Conservation (phyloP, 2,888 invertebrate species). For the Plebejus anna region DNA sequence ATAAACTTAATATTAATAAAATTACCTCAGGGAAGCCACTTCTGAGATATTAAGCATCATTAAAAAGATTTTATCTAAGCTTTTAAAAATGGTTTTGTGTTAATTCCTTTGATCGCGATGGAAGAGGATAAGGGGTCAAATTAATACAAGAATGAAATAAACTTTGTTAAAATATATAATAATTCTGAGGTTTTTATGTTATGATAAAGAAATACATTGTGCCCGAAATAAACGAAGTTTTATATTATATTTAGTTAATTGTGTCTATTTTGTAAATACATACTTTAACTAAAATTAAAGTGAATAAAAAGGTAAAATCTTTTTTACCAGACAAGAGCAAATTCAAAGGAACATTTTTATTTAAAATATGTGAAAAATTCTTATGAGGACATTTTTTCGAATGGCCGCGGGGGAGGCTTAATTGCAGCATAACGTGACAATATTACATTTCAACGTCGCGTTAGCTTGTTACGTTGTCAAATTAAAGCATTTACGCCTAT, state of each 20-base stretch:
- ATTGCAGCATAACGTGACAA: conserved; percentile 11
- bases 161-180: not conserved
- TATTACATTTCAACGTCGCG: conserved; percentile 15
- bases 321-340: not conserved
- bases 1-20: conserved; percentile 8
- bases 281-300: not conserved
- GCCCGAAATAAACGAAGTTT: too few species aligned
- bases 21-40: not conserved
- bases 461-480: not conserved
- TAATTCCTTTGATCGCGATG: conserved; percentile 12
- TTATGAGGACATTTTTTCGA: conserved; percentile 8
- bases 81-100: not conserved
- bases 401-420: conserved; percentile 12
- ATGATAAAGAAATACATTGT: too few species aligned
- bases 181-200: not conserved
- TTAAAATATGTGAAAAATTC: conserved; percentile 19
- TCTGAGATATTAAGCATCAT: not conserved
- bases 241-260: too few species aligned
- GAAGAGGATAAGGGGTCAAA: not conserved
- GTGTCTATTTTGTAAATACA: too few species aligned
- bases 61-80: conserved; percentile 9
- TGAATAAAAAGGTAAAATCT: not conserved
- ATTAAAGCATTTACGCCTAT: conserved; percentile 13
- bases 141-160: not conserved
- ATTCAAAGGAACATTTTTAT: conserved; percentile 3